phyloP scores from a whole-genome alignment of 2,113 vertebrate genomes.

The Agapornis roseicollis region DNA sequence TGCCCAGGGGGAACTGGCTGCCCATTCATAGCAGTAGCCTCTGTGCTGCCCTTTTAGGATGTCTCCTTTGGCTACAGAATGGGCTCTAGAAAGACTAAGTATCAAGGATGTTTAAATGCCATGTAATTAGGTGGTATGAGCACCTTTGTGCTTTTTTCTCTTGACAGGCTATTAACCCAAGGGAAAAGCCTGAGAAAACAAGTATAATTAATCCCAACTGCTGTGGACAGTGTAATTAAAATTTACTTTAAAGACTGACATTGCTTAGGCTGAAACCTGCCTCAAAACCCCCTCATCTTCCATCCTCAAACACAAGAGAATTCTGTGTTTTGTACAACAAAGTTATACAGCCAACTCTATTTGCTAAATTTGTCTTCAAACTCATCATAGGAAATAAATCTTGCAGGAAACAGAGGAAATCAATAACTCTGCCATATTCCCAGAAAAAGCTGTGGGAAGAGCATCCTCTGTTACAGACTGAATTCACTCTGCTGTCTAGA shows the following conservation, averaged over 20 bases:
- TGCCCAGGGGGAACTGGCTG: background rate
- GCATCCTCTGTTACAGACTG: background rate
- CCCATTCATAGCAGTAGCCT: background rate
- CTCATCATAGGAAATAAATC: background rate
- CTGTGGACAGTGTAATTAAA: background rate
- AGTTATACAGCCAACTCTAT: background rate
- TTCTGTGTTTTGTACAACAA: background rate
- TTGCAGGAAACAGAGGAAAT: background rate
- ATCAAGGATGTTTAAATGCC: background rate
- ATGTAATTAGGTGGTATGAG: background rate
- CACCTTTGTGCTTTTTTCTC: background rate
- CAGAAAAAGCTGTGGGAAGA: background rate
- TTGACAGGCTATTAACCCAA: slow-evolving; percentile 1
- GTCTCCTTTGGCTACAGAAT: background rate
- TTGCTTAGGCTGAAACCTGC: background rate
- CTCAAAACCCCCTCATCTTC: background rate
- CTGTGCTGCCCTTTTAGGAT: background rate
- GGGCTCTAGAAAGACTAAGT: background rate
- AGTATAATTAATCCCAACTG: background rate
- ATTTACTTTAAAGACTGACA: background rate
- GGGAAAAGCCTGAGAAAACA: background rate
- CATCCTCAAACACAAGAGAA: background rate
- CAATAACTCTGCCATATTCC: background rate
- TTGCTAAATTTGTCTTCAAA: background rate
- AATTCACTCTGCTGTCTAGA: background rate